Percentiles rank a stretch among this genome's conserved stretches.
These are phyloP conservation scores for Dromaius novaehollandiae DNA, from an alignment of 2,113 vertebrate species.

Conservation along the genomic window DNA sequence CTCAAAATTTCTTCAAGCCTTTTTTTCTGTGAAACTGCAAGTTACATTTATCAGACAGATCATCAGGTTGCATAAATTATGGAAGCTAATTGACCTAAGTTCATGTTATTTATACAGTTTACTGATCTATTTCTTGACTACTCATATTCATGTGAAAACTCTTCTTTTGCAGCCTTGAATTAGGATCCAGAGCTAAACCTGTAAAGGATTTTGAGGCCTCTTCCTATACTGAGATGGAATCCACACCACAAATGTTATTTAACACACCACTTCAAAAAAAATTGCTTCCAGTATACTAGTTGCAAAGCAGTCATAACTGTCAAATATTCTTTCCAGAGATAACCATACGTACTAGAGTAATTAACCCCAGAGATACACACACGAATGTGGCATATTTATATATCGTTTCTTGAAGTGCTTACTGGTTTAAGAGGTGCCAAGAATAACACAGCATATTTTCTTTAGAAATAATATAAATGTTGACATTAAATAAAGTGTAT, in stretches of 20 bases:
- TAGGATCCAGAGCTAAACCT: conserved; percentile 37
- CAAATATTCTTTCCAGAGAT: neutral
- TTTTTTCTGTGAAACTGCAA: neutral
- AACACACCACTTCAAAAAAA: neutral
- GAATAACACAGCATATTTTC: conserved; percentile 40
- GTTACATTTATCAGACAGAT: neutral
- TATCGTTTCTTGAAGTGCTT: conserved; percentile 1
- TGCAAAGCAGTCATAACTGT: neutral
- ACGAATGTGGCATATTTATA: neutral
- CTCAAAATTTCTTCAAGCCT: neutral
- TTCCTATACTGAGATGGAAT: conserved; percentile 41
- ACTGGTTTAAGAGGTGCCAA: conserved; percentile 34
- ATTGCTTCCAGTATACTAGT: conserved; percentile 1
- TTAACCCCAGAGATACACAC: neutral
- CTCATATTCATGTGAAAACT: neutral
- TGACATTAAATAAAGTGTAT: conserved; percentile 71
- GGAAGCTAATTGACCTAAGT: neutral
- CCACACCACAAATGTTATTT: neutral
- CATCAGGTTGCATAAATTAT: neutral
- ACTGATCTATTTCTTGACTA: neutral
- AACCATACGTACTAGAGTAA: neutral
- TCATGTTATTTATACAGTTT: neutral
- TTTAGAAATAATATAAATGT: conserved; percentile 31
- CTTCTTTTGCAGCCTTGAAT: conserved; percentile 71
- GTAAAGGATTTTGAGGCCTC: conserved; percentile 9